These are phyloP conservation scores for Eupithecia subumbrata DNA, from an alignment of 2,888 invertebrate genomes.

Conservation along the genomic window DNA sequence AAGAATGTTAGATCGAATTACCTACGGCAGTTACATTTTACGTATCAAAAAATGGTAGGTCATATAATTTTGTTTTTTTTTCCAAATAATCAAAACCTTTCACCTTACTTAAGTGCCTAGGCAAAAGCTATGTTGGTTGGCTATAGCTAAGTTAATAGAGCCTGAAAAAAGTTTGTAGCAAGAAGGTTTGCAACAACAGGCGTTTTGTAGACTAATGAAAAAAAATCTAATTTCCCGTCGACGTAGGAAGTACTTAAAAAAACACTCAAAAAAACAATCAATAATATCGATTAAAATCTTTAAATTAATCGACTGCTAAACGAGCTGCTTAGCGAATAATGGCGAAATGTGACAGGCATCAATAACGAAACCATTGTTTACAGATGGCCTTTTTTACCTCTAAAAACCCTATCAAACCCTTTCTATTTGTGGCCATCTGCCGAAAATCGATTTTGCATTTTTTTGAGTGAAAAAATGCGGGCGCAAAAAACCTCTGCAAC, in stretches of 20 bases:
- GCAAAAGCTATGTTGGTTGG: neutral
- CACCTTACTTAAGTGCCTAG: neutral
- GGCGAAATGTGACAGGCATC: slow-evolving; percentile 73
- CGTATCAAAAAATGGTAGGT: neutral
- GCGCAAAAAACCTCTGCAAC: slow-evolving; percentile 71
- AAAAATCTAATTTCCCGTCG: slow-evolving; percentile 23
- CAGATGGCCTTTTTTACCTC: slow-evolving; percentile 70
- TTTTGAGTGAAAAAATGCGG: slow-evolving; percentile 73
- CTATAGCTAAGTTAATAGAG: neutral
- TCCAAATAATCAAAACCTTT: neutral
- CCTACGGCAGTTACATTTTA: too few relatives aligned
- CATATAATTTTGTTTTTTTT: neutral
- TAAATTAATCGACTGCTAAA: slow-evolving; percentile 36
- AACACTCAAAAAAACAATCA: slow-evolving; percentile 22
- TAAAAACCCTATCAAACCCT: slow-evolving; percentile 75
- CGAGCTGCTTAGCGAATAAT: slow-evolving; percentile 71
- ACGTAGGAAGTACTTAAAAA: neutral
- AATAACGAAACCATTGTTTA: slow-evolving; percentile 79
- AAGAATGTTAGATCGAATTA: too few relatives aligned
- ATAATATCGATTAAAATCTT: slow-evolving; percentile 24
- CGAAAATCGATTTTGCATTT: slow-evolving; percentile 82
- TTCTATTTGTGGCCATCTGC: slow-evolving; percentile 82
- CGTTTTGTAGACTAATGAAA: slow-evolving; percentile 15
- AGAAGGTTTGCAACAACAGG: slow-evolving; percentile 15
- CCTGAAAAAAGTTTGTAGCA: slow-evolving; percentile 17